These are phyloP conservation scores for Limosa lapponica DNA, from an alignment of 2,797 vertebrate species.

Conservation along the genomic window DNA sequence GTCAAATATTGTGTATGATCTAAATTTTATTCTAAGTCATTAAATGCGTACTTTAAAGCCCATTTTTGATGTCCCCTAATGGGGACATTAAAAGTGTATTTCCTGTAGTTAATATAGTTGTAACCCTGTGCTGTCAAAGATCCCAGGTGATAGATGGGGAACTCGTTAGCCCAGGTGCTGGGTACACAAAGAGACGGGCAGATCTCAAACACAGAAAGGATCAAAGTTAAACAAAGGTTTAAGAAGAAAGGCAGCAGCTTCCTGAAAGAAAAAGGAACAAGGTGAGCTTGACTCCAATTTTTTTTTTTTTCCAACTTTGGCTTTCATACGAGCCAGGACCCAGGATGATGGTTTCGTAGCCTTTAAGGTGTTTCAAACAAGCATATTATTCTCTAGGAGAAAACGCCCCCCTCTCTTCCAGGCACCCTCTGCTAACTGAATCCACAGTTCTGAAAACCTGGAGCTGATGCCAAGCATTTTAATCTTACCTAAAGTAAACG, in stretches of 20 bases:
- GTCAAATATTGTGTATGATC: rapidly evolving
- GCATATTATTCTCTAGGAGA: neutral
- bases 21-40: neutral
- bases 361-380: neutral
- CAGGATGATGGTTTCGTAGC: neutral
- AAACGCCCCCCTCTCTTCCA: neutral
- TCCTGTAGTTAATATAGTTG: neutral
- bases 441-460: neutral
- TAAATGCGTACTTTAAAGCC: neutral
- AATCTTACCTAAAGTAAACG: neutral
- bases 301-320: neutral
- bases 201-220: neutral
- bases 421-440: neutral
- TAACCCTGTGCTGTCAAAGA: neutral
- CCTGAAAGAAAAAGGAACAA: neutral
- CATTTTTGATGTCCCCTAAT: neutral
- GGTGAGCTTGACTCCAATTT: neutral
- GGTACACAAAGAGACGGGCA: neutral
- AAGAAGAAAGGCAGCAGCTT: neutral
- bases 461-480: neutral
- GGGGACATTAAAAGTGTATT: neutral
- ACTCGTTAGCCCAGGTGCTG: neutral
- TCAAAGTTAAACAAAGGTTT: neutral
- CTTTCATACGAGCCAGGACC: neutral
- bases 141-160: neutral